These are phyloP conservation scores for Parasteatoda tepidariorum DNA, from an alignment of 1,140 invertebrate species.

Conservation along the genomic window DNA sequence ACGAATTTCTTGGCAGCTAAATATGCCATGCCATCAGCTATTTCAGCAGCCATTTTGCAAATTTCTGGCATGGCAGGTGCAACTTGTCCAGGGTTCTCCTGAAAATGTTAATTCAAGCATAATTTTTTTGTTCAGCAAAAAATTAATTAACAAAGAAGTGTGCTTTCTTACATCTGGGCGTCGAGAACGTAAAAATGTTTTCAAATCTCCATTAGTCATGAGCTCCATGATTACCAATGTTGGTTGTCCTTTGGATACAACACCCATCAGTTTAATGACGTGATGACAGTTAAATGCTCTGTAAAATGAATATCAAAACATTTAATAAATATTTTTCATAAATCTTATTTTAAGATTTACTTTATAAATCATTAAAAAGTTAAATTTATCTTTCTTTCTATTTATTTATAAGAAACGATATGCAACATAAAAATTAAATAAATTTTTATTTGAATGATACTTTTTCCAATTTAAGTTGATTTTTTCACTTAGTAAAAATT, in stretches of 20 bases:
- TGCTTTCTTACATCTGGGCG: slow-evolving; percentile 77
- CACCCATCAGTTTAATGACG: slow-evolving; percentile 92
- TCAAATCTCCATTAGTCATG: slow-evolving; percentile 95
- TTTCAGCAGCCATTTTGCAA: slow-evolving; percentile 91
- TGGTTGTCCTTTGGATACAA: slow-evolving; percentile 91
- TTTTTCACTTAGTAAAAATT: no score
- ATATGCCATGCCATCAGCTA: slow-evolving; percentile 99
- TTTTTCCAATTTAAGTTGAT: no score
- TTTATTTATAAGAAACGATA: not conserved
- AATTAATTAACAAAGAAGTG: not conserved
- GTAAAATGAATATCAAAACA: slow-evolving; percentile 53
- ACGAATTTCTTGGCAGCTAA: slow-evolving; percentile 94
- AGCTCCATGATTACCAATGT: slow-evolving; percentile 97
- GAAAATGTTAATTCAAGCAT: not conserved
- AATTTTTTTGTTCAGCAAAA: not conserved
- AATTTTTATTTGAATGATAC: no score
- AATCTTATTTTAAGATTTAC: no score
- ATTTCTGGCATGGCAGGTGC: slow-evolving; percentile 67
- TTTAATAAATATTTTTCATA: no score
- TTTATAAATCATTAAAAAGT: no score
- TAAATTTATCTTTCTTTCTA: no score
- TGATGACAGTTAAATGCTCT: slow-evolving; percentile 91
- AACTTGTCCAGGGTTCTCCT: slow-evolving; percentile 56
- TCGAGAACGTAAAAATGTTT: slow-evolving; percentile 88
- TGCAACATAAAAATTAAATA: no score